Percentiles rank a stretch among this genome's conserved stretches.
Evolutionary conservation across 2,888 invertebrate genomes (phyloP).

Genomic region (Drosophila limbata): DNA sequence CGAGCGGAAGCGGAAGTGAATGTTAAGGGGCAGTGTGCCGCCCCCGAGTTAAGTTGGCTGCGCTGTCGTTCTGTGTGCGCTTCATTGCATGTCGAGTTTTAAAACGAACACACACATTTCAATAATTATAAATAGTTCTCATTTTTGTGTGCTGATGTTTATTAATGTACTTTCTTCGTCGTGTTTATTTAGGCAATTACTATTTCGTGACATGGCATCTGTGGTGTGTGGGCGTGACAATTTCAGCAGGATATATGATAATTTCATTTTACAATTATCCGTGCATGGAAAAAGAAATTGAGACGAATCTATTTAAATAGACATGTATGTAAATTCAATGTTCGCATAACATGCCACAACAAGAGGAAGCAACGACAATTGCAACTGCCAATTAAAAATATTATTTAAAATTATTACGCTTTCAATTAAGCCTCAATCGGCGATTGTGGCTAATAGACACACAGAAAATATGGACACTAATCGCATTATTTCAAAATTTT

Average conservation of each 20-base stretch:
- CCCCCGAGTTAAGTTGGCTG: constrained; percentile 30
- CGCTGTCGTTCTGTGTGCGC: constrained; percentile 47
- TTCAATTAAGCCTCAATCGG: constrained; percentile 50
- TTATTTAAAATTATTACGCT: constrained; percentile 33
- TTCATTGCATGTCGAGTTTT: constrained; percentile 65
- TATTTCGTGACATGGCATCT: constrained; percentile 50
- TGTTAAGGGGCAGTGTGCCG: constrained; percentile 39
- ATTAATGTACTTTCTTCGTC: constrained; percentile 68
- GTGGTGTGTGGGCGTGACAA: constrained; percentile 36
- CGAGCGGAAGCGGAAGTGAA: constrained; percentile 58
- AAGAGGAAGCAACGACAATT: constrained; percentile 29
- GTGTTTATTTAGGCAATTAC: constrained; percentile 73
- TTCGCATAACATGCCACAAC: constrained; percentile 43
- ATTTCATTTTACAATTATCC: constrained; percentile 60
- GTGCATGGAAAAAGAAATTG: constrained; percentile 28
- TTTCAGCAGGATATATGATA: constrained; percentile 42
- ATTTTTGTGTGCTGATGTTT: constrained; percentile 50
- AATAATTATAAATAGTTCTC: constrained; percentile 43
- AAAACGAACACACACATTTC: constrained; percentile 28
- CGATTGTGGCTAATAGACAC: constrained; percentile 31
- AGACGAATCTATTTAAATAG: constrained; percentile 25
- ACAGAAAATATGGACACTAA: constrained; percentile 35
- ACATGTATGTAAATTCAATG: constrained; percentile 48
- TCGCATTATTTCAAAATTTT: constrained; percentile 48
- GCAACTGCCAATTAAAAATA: constrained; percentile 44